Evolutionary conservation across 1,140 invertebrate species (phyloP).

Genomic region (Meloidogyne floridensis): DNA sequence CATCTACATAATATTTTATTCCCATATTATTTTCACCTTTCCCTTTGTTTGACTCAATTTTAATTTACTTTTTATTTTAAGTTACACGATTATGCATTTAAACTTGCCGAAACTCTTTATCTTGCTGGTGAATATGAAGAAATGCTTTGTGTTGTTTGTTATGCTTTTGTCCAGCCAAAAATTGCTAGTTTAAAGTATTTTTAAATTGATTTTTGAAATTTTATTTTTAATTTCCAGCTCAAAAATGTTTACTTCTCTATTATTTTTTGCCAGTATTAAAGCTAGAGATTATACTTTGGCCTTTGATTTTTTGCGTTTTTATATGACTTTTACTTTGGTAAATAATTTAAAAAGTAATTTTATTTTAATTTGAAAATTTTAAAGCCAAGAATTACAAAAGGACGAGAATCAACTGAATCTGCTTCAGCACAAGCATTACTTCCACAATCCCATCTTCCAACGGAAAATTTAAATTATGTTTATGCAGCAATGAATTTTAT

Average conservation of each 20-base stretch:
- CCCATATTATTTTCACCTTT: background rate
- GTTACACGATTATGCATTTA: slow-evolving; percentile 62
- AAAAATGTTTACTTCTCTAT: slow-evolving; percentile 52
- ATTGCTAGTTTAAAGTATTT: slow-evolving; percentile 50
- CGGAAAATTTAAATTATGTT: slow-evolving; percentile 24
- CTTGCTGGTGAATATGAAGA: slow-evolving; percentile 50
- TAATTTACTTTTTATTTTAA: slow-evolving; percentile 21
- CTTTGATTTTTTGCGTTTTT: slow-evolving; percentile 60
- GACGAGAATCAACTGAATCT: background rate
- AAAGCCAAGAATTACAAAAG: slow-evolving; percentile 9
- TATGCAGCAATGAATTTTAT: slow-evolving; percentile 65
- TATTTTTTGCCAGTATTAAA: slow-evolving; percentile 59
- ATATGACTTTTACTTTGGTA: slow-evolving; percentile 42
- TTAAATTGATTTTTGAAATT: slow-evolving; percentile 4
- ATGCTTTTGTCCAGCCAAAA: slow-evolving; percentile 62
- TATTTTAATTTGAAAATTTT: background rate
- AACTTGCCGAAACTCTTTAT: slow-evolving; percentile 54
- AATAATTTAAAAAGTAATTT: slow-evolving; percentile 18
- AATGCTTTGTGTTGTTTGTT: slow-evolving; percentile 59
- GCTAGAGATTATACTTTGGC: slow-evolving; percentile 54
- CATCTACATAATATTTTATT: no score
- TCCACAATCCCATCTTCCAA: background rate
- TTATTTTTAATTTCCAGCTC: slow-evolving; percentile 32
- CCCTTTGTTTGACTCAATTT: background rate
- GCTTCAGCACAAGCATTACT: background rate